Conservation (phyloP, 2,113 vertebrate genomes). For the Naja naja region DNA sequence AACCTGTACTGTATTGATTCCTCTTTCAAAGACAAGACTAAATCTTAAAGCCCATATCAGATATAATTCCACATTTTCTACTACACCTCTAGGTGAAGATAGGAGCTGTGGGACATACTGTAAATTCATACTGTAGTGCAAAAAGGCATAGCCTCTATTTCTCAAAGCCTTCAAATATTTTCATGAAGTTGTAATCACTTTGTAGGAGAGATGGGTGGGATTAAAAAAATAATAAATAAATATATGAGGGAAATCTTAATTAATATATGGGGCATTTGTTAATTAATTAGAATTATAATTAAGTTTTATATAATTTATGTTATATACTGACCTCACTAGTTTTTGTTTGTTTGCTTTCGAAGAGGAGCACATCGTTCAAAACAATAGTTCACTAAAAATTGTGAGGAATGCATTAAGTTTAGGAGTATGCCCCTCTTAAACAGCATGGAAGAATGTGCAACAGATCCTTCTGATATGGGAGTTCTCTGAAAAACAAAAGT, state of each 20-base stretch:
- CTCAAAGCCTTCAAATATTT: background rate
- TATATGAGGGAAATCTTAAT: background rate
- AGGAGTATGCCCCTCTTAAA: background rate
- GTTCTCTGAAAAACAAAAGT: background rate
- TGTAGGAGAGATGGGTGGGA: background rate
- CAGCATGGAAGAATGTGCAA: background rate
- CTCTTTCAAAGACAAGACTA: background rate
- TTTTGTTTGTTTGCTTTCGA: background rate
- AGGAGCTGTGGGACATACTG: background rate
- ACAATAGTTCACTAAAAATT: background rate
- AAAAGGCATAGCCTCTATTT: background rate
- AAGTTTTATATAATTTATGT: background rate
- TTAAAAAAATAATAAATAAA: background rate
- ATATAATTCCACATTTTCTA: background rate
- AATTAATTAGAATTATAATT: background rate
- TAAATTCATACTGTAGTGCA: background rate
- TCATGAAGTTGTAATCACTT: background rate
- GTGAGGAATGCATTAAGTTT: background rate
- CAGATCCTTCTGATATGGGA: background rate
- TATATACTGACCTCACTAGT: background rate
- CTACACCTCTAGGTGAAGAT: background rate
- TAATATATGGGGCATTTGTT: background rate
- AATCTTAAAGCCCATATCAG: background rate
- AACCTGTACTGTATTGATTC: background rate
- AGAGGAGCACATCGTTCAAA: background rate